Evolutionary conservation across 2,888 invertebrate species (phyloP), one percentile per base, ranked within the genome.

Genomic region (Apoderus coryli): DNA sequence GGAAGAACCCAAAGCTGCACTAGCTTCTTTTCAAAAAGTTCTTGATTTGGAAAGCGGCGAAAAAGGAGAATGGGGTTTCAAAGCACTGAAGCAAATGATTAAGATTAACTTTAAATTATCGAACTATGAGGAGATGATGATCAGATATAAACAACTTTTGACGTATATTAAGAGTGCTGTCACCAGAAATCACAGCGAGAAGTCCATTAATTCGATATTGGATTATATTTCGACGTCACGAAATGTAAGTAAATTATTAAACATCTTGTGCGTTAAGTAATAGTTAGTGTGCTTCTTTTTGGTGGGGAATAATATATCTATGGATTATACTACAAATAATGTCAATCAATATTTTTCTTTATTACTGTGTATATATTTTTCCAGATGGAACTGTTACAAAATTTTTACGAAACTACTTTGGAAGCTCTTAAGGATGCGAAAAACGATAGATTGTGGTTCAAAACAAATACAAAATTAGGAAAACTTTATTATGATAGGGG

Each of bases 21-120:
- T 98, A 36, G 73, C 80, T 38, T 92, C 90, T 44, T 98, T 98
- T 60, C 85, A 88, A 54, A 82, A 89, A 60, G 96, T 98, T 6
- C 61, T 98, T 40, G 95, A 96, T 52, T 63, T 98, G 37, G 98
- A 99, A 61, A 88, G 85, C 22, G 90, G 88, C 1, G 95, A 96
- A 44, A 98, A 98, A 58, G 96, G 96, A 31, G 98, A 98, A 67
- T 98, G 98, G 98, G 98, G 98, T 1, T 98, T 98, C 57, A 99
- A 96, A 59, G 96, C 98, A 1, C 69, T 99, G 10, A 98, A 98
- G 57, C 98, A 98, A 60, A 99, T 99, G 96, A 95, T 98, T 27
- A 98, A 98, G 64, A 96, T 99, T 37, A 93, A 95, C 59, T 98
- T 98, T 59, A 88, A 88, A 69, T 61, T 95, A 71, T 90, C 89